Evolutionary conservation across 2,888 invertebrate species (phyloP).

Genomic region (Orthonychiurus folsomi): DNA sequence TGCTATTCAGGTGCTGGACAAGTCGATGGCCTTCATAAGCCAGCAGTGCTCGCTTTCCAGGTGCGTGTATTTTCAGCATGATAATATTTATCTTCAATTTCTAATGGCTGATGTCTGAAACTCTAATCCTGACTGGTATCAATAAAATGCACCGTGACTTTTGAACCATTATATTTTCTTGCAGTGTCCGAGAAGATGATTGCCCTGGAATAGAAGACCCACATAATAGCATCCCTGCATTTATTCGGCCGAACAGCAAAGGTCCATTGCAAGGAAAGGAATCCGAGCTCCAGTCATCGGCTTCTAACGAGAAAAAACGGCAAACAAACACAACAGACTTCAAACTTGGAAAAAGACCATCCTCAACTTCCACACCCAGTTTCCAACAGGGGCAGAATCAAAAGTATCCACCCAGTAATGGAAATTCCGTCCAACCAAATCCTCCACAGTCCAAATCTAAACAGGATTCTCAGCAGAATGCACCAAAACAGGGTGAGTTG

Average conservation of each 20-base stretch:
- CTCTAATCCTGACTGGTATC: background rate
- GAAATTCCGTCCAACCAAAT: background rate
- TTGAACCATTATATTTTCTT: constrained; percentile 7
- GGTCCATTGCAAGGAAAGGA: background rate
- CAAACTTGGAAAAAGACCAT: background rate
- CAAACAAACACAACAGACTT: background rate
- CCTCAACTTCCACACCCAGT: background rate
- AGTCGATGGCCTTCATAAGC: constrained; percentile 34
- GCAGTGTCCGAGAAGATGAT: constrained; percentile 28
- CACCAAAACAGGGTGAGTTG: background rate
- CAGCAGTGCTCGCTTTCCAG: constrained; percentile 34
- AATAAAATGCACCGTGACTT: background rate
- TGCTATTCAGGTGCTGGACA: constrained; percentile 36
- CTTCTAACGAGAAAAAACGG: background rate
- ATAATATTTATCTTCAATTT: background rate
- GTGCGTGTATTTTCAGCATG: constrained; percentile 19
- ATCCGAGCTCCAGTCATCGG: constrained; percentile 3
- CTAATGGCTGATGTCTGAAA: background rate
- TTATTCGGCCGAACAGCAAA: constrained; percentile 7
- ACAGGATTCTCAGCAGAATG: no score
- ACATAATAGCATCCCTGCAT: background rate
- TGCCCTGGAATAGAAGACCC: constrained; percentile 28
- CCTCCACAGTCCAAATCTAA: background rate
- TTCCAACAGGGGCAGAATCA: background rate
- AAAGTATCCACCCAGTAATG: background rate